Base-by-base conservation (phyloP, 2,797 vertebrate species). In the Hydrolagus colliei region DNA sequence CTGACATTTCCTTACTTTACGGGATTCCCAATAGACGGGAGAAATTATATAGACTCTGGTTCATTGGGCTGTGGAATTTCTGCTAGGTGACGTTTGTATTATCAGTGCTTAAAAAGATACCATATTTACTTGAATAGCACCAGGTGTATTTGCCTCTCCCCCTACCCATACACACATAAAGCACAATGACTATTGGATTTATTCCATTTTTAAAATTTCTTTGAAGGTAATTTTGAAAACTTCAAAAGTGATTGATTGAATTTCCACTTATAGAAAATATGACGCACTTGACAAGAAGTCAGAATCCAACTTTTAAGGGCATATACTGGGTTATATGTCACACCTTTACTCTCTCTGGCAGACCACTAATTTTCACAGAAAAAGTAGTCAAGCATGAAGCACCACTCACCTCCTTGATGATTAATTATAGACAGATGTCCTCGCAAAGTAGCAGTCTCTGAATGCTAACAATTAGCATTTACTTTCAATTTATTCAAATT, bases 21-120 rank as follows among this genome's bases (percentile, higher is more conserved):
- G 88, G 86, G 65, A 86, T 88, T 89, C 89, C 88, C 87, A 86
- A 4, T 1, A 73, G 88, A 91, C 88, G 90, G 89, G 87, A 91
- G 91, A 90, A 90, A 92, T 89, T 86, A 61, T 71, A 85, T 32
- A 75, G 86, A 89, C 87, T 87, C 71, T 84, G 87, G 88, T 87
- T 90, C 86, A 89, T 86, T 86, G 88, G 88, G 87, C 22, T 22
- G 75, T 76, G 86, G 86, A 89, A 88, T 85, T 79, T 85, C 86
- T 88, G 88, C 32, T 86, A 20, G 5, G 85, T 0, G 22, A 88
- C 74, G 87, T 0, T 86, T 86, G 86, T 80, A 85, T 59, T 86
- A 72, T 86, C 84, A 68, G 4, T 32, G 11, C 27, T 84, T 68
- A 22, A 68, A 41, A 41, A 32, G 67, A 84, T 59, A 59, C 41